Evolutionary conservation across 2,888 invertebrate species (phyloP).

Genomic region (Xestobium rufovillosum): DNA sequence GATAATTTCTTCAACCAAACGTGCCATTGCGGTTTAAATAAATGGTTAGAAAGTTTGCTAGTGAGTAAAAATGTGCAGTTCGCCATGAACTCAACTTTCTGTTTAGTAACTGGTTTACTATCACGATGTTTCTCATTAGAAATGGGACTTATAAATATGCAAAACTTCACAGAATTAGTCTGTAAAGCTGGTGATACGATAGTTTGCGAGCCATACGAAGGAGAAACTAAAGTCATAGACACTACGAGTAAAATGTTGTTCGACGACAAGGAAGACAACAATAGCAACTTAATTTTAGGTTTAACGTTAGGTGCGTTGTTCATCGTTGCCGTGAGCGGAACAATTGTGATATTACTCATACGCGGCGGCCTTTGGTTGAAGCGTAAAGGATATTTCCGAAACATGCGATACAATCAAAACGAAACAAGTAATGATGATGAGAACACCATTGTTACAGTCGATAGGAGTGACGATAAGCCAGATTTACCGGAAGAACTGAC

Average conservation of each 20-base stretch:
- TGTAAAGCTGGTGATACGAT: conserved; percentile 51
- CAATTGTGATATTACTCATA: conserved; percentile 48
- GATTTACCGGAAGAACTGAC: conserved; percentile 70
- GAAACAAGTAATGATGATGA: conserved; percentile 49
- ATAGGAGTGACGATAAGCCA: conserved; percentile 38
- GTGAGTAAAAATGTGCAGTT: conserved; percentile 41
- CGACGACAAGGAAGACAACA: conserved; percentile 27
- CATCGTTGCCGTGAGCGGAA: conserved; percentile 47
- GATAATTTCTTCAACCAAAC: conserved; percentile 56
- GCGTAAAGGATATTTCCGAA: conserved; percentile 49
- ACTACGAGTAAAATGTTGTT: conserved; percentile 34
- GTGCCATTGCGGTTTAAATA: conserved; percentile 56
- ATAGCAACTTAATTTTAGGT: conserved; percentile 33
- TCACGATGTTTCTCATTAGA: conserved; percentile 59
- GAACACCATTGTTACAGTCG: conserved; percentile 35
- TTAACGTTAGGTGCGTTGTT: conserved; percentile 46
- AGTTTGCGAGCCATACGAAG: conserved; percentile 50
- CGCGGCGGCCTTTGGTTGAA: conserved; percentile 52
- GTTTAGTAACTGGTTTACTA: conserved; percentile 51
- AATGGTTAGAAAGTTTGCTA: conserved; percentile 49
- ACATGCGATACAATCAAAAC: conserved; percentile 47
- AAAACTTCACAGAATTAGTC: conserved; percentile 54
- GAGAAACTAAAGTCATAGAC: conserved; percentile 37
- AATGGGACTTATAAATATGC: conserved; percentile 55
- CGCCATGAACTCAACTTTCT: conserved; percentile 52